phyloP scores from a whole-genome alignment of 1,140 invertebrate genomes.

The Sinonovacula constricta region DNA sequence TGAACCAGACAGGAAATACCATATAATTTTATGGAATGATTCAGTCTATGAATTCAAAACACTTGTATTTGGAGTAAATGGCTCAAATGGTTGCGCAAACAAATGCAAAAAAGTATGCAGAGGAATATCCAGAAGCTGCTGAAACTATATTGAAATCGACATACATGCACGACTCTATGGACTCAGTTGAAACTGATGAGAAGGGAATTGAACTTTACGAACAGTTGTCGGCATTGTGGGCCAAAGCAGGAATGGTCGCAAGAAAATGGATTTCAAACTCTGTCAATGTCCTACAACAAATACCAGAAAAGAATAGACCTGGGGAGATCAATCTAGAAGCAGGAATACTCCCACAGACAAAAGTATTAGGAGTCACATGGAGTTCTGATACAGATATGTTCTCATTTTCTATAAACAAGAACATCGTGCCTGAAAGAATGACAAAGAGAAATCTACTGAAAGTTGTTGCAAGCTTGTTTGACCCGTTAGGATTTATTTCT shows the following conservation, averaged over 20 bases:
- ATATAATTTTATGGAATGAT: slow-evolving; percentile 39
- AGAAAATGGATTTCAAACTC: slow-evolving; percentile 18
- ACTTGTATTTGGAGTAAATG: slow-evolving; percentile 29
- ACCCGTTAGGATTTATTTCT: slow-evolving; percentile 2
- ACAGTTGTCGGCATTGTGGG: neutral
- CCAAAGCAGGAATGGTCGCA: slow-evolving; percentile 4
- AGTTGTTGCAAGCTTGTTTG: neutral
- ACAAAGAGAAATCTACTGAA: neutral
- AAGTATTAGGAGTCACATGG: slow-evolving; percentile 35
- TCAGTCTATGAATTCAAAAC: slow-evolving; percentile 23
- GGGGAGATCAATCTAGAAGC: neutral
- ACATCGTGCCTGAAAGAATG: neutral
- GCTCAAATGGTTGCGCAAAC: slow-evolving; percentile 26
- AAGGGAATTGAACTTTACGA: neutral
- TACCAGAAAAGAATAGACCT: neutral
- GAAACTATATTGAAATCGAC: slow-evolving; percentile 17
- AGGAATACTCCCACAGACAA: neutral
- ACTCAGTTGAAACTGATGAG: neutral
- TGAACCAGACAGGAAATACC: slow-evolving; percentile 1
- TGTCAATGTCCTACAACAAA: neutral
- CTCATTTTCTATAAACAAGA: neutral
- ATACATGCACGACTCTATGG: slow-evolving; percentile 18
- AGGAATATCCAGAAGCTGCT: neutral
- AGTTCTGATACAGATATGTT: slow-evolving; percentile 27
- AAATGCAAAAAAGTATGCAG: neutral